These are phyloP conservation scores for Arvicanthis niloticus DNA, from an alignment of 2,113 vertebrate genomes.

Conservation along the genomic window DNA sequence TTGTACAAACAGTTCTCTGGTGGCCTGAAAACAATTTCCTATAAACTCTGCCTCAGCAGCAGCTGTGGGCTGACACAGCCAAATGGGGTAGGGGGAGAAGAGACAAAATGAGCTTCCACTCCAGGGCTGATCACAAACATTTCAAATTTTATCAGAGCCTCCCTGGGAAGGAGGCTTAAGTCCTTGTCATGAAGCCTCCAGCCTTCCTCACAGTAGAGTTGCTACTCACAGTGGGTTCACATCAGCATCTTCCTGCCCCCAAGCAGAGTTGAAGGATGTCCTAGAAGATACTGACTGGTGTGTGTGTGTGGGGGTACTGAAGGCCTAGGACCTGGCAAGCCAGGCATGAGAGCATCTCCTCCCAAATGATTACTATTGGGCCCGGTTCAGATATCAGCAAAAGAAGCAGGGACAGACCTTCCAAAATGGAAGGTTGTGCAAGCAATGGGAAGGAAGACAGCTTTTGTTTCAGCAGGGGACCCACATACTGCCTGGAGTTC, in stretches of 20 bases:
- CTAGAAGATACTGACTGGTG: conserved; percentile 81
- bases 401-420: too few species aligned
- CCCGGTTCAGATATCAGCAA: background rate
- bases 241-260: background rate
- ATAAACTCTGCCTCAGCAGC: conserved; percentile 78
- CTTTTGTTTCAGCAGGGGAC: background rate
- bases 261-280: conserved; percentile 89
- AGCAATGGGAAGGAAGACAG: rapidly evolving
- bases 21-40: conserved; percentile 70
- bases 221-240: background rate
- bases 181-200: conserved; percentile 57
- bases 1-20: conserved; percentile 82
- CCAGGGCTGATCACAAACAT: conserved; percentile 60
- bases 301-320: too few species aligned
- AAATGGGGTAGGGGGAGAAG: background rate
- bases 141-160: conserved; percentile 4
- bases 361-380: background rate
- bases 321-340: background rate
- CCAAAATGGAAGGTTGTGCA: rapidly evolving
- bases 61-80: conserved; percentile 61
- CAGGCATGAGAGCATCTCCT: background rate
- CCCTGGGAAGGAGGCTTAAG: conserved; percentile 59
- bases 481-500: background rate
- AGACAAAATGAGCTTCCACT: conserved; percentile 55
- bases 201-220: background rate